Percentiles rank a stretch among this genome's conserved stretches.
Conservation (phyloP, 1,140 invertebrate species). For the Neodiprion pinetum region DNA sequence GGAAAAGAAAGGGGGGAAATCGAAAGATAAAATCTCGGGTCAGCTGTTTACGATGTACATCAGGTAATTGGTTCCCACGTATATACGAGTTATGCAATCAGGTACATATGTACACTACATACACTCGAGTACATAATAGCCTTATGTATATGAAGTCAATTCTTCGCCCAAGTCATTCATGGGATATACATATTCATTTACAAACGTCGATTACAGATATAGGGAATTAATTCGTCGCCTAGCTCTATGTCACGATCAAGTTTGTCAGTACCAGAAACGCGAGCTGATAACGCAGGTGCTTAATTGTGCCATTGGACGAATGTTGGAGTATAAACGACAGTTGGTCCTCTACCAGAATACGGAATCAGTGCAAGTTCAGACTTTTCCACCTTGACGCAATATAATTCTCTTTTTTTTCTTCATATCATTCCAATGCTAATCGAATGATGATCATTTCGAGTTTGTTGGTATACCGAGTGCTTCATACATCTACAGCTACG, state of each 20-base stretch:
- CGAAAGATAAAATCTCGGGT: conserved; percentile 16
- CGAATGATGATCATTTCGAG: too few relatives aligned
- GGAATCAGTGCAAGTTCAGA: conserved; percentile 42
- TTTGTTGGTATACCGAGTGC: too few relatives aligned
- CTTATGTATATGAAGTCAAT: too few relatives aligned
- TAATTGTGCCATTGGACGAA: conserved; percentile 55
- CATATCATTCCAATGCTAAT: too few relatives aligned
- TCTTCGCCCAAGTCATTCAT: neutral
- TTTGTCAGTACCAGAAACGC: conserved; percentile 70
- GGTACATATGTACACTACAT: too few relatives aligned
- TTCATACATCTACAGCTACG: conserved; percentile 56
- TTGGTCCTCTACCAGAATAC: conserved; percentile 39
- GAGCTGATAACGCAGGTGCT: conserved; percentile 65
- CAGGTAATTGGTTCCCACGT: neutral
- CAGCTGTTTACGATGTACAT: conserved; percentile 25
- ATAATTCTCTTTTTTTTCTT: too few relatives aligned
- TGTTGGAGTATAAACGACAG: conserved; percentile 51
- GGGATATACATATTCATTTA: neutral
- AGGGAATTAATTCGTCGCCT: conserved; percentile 46
- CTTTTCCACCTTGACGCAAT: neutral
- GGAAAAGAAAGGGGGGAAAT: conserved; percentile 14
- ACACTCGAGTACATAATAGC: too few relatives aligned
- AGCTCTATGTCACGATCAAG: conserved; percentile 66
- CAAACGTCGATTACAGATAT: conserved; percentile 39
- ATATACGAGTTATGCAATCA: too few relatives aligned